These are phyloP conservation scores for Nyctereutes procyonoides DNA, from an alignment of 2,113 vertebrate genomes.

Conservation along the genomic window DNA sequence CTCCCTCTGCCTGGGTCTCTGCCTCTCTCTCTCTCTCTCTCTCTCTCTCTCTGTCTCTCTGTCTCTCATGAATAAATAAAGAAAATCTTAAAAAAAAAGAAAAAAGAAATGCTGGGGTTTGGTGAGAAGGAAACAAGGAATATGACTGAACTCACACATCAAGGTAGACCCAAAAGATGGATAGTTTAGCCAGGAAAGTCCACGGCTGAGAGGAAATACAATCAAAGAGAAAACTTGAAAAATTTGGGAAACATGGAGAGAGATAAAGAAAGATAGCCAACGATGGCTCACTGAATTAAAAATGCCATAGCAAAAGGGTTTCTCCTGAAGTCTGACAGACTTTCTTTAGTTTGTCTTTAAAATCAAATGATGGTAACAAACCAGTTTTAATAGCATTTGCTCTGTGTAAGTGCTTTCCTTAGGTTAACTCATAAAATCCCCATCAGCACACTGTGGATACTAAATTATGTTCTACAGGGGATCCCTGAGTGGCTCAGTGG, in stretches of 20 bases:
- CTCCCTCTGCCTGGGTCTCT: no score
- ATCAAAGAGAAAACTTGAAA: conserved; percentile 3
- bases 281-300: neutral
- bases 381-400: neutral
- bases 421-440: neutral
- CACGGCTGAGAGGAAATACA: neutral
- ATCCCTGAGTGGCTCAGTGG: no score
- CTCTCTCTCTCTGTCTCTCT: no score
- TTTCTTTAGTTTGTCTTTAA: neutral
- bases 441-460: neutral
- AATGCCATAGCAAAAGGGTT: neutral
- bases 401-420: neutral
- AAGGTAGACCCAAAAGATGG: neutral
- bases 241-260: neutral
- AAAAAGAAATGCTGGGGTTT: neutral
- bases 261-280: neutral
- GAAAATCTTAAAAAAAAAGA: neutral
- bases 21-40: no score
- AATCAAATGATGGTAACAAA: neutral
- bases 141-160: neutral
- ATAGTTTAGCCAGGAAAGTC: neutral
- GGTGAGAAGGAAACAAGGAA: neutral
- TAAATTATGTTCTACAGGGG: neutral
- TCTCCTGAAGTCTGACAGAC: neutral
- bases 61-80: neutral